Percentiles rank a stretch among this genome's conserved stretches.
Evolutionary conservation across 2,888 invertebrate species (phyloP).

Genomic region (Pheosia tremula): DNA sequence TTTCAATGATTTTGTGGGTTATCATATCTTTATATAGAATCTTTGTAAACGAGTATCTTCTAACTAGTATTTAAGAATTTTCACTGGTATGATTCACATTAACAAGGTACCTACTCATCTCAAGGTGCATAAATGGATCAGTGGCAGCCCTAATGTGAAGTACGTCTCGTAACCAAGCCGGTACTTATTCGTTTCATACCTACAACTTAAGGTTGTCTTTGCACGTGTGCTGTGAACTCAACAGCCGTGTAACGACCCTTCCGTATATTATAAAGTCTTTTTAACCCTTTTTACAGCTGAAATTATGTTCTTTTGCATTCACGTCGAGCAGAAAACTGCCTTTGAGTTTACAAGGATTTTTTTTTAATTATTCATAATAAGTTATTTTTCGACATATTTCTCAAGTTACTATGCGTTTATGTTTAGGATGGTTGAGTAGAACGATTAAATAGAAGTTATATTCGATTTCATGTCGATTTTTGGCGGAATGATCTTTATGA

Average conservation of each 20-base stretch:
- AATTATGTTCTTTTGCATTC: conserved; percentile 70
- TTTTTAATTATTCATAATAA: conserved; percentile 38
- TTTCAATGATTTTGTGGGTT: too few species aligned
- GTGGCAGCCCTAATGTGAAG: neutral
- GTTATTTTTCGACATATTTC: conserved; percentile 7
- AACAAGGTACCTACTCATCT: neutral
- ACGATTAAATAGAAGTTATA: neutral
- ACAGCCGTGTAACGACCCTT: conserved; percentile 75
- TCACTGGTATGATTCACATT: neutral
- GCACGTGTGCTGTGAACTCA: conserved; percentile 72
- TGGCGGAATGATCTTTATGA: neutral
- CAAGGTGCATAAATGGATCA: neutral
- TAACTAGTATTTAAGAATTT: neutral
- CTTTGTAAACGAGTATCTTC: neutral
- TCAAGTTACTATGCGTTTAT: neutral
- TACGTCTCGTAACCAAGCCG: neutral
- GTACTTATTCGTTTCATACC: conserved; percentile 35
- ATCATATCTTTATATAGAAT: too few species aligned
- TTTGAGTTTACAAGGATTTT: conserved; percentile 57
- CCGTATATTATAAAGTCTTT: conserved; percentile 74
- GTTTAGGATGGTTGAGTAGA: too few species aligned
- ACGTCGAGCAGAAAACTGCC: conserved; percentile 68
- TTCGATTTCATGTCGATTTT: neutral
- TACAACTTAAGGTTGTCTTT: conserved; percentile 63
- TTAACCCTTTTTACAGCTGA: conserved; percentile 63